These are phyloP conservation scores for Anguilla japonica DNA, from an alignment of 2,113 vertebrate genomes.

Conservation along the genomic window DNA sequence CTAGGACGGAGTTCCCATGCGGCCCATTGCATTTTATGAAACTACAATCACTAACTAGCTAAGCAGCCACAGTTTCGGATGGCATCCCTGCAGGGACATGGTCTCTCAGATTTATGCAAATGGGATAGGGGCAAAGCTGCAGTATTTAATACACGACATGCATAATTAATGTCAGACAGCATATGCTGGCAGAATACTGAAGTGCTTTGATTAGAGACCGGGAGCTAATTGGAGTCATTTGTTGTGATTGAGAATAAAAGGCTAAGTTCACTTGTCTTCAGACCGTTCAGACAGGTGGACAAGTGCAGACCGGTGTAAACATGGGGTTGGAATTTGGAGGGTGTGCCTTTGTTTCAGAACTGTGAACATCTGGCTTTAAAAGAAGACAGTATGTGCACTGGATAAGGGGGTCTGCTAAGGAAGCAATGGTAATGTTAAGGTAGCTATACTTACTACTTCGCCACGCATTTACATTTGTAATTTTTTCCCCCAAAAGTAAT, in stretches of 20 bases:
- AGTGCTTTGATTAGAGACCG: slow-evolving; percentile 23
- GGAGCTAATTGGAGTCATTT: slow-evolving; percentile 43
- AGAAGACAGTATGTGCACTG: background rate
- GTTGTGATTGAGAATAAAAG: slow-evolving; percentile 12
- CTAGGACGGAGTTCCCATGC: background rate
- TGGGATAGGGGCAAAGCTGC: slow-evolving; percentile 39
- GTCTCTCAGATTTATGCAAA: slow-evolving; percentile 56
- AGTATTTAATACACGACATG: slow-evolving; percentile 58
- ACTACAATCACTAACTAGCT: slow-evolving; percentile 37
- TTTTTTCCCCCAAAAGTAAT: too few relatives aligned
- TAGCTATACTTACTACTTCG: background rate
- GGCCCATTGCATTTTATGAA: slow-evolving; percentile 27
- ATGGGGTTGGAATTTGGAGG: background rate
- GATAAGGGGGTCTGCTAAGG: background rate
- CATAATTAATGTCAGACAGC: slow-evolving; percentile 56
- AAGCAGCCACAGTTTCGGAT: slow-evolving; percentile 36
- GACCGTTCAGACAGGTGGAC: background rate
- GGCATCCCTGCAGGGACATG: slow-evolving; percentile 42
- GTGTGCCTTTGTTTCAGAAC: background rate
- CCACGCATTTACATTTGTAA: background rate
- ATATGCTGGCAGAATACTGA: slow-evolving; percentile 37
- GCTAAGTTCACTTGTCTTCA: background rate
- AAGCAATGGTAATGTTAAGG: background rate
- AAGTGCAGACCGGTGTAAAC: background rate
- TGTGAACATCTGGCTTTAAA: background rate